These are phyloP conservation scores for Hyperoplus lanceolatus DNA, from an alignment of 2,797 vertebrate genomes.

Conservation along the genomic window DNA sequence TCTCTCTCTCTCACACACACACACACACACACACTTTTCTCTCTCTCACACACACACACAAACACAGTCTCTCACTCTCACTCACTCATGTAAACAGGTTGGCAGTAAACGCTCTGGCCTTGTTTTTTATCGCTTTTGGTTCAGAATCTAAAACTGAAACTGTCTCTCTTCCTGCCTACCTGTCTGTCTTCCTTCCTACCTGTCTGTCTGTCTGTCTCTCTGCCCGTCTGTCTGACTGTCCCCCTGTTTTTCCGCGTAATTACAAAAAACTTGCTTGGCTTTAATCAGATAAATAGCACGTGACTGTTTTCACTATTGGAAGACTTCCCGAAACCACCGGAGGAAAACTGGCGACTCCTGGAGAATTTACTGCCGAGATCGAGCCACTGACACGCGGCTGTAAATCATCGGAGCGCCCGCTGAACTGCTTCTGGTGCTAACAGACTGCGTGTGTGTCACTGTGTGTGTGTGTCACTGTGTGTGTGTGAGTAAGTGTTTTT, in stretches of 20 bases:
- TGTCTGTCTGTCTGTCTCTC: neutral
- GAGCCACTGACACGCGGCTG: constrained; percentile 15
- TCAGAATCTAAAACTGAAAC: neutral
- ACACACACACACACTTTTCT: neutral
- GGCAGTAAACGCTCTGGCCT: neutral
- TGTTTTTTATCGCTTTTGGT: neutral
- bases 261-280: too few species aligned
- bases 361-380: constrained; percentile 42
- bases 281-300: neutral
- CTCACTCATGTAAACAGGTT: neutral
- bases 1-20: constrained; percentile 8
- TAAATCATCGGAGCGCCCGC: constrained; percentile 33
- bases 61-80: neutral
- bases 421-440: constrained; percentile 7
- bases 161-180: neutral
- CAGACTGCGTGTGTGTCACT: neutral
- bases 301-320: constrained; percentile 27
- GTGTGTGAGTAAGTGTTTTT: neutral
- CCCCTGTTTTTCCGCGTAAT: neutral
- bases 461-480: neutral
- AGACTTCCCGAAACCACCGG: constrained; percentile 16
- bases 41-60: constrained; percentile 4
- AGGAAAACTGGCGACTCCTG: neutral
- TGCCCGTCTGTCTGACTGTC: neutral
- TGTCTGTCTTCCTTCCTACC: neutral